Conservation (phyloP, 2,113 vertebrate genomes). For the Eubucco bourcierii region DNA sequence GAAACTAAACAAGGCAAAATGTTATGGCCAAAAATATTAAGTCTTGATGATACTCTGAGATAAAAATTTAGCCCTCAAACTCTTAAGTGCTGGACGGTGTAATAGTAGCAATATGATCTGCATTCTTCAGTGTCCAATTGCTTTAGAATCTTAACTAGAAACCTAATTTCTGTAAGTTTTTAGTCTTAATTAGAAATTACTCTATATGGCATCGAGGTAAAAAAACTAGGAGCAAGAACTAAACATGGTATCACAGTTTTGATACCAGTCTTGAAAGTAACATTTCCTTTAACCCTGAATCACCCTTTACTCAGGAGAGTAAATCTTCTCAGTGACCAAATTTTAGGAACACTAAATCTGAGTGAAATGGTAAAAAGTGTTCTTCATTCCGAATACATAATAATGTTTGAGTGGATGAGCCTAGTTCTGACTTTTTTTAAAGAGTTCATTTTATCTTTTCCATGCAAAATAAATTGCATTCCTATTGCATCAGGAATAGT, state of each 20-base stretch:
- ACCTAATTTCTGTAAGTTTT: background rate
- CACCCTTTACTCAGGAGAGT: background rate
- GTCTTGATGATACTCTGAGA: background rate
- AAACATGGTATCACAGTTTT: background rate
- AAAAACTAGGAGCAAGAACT: background rate
- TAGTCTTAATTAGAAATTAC: background rate
- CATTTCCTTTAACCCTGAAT: background rate
- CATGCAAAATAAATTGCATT: background rate
- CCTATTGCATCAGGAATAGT: no score
- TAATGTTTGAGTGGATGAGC: background rate
- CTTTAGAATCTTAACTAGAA: background rate
- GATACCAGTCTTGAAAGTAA: background rate
- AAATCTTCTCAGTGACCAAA: background rate
- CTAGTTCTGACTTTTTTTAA: background rate
- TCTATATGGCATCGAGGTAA: background rate
- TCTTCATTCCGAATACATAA: background rate
- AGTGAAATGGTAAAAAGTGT: background rate
- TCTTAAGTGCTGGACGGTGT: background rate
- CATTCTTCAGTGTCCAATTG: background rate
- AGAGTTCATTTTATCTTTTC: background rate
- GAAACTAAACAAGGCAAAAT: background rate
- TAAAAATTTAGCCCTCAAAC: background rate
- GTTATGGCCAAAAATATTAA: background rate
- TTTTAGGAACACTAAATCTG: background rate
- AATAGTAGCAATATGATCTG: background rate